Evolutionary conservation across 2,797 vertebrate species (phyloP).

Genomic region (Crenuchus spilurus): DNA sequence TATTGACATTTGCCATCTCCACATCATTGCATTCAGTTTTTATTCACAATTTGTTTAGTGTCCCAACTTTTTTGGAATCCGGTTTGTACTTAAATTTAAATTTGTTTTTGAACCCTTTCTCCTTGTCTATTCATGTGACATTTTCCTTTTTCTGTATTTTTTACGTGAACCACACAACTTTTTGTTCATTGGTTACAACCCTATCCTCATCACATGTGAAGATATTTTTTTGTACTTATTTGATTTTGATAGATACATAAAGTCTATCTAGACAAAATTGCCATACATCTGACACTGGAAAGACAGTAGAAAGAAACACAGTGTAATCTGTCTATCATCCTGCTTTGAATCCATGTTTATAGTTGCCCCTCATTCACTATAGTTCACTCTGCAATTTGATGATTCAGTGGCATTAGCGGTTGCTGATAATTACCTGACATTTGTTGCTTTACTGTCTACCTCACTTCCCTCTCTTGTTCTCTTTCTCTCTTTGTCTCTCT

Average conservation of each 20-base stretch:
- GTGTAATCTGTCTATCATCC: not conserved
- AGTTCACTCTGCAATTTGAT: conserved; percentile 37
- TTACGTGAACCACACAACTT: too few relatives aligned
- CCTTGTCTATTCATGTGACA: too few relatives aligned
- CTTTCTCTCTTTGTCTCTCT: not conserved
- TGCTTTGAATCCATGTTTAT: conserved; percentile 7
- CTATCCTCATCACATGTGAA: not conserved
- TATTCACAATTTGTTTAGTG: too few relatives aligned
- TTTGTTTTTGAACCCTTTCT: too few relatives aligned
- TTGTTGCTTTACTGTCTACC: not conserved
- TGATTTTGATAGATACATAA: not conserved
- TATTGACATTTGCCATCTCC: too few relatives aligned
- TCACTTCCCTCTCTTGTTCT: not conserved
- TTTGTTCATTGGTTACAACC: not conserved
- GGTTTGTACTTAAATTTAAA: too few relatives aligned
- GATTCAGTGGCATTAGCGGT: conserved; percentile 29
- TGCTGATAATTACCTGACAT: conserved; percentile 46
- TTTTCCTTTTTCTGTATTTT: too few relatives aligned
- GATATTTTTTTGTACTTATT: not conserved
- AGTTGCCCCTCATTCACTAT: conserved; percentile 28
- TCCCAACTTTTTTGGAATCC: too few relatives aligned
- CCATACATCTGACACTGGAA: not conserved
- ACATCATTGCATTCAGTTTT: too few relatives aligned
- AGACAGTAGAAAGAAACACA: not conserved
- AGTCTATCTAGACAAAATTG: not conserved